phyloP scores from a whole-genome alignment of 2,797 vertebrate species.

The Potorous gilbertii region DNA sequence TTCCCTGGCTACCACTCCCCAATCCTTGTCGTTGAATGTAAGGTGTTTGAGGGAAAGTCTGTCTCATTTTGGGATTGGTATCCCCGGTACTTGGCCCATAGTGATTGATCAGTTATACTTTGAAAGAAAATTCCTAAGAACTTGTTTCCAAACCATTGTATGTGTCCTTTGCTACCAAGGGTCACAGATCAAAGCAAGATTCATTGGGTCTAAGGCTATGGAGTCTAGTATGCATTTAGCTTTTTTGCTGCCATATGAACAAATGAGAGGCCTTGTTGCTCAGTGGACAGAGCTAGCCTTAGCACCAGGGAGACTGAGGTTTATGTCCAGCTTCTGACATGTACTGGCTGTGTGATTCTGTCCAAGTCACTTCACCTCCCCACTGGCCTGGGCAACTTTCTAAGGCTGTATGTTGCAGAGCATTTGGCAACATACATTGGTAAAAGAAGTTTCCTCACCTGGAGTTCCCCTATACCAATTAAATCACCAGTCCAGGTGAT shows the following conservation, averaged over 20 bases:
- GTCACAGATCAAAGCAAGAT: neutral
- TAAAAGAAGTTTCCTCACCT: neutral
- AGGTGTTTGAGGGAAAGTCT: neutral
- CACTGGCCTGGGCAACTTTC: neutral
- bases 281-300: neutral
- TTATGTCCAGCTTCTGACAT: neutral
- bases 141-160: neutral
- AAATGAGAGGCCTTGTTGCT: no score
- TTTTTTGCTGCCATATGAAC: neutral
- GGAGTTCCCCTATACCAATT: neutral
- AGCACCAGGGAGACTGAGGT: neutral
- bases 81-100: no score
- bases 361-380: neutral
- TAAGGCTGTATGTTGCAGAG: neutral
- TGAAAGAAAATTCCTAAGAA: neutral
- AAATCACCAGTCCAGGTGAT: neutral
- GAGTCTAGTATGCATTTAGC: neutral
- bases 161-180: neutral
- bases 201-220: neutral
- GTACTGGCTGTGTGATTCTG: neutral
- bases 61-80: neutral
- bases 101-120: neutral
- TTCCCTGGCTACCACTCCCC: neutral
- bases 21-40: neutral
- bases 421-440: neutral